Evolutionary conservation across 2,797 vertebrate genomes (phyloP).

Genomic region (Buphagus erythrorhynchus): DNA sequence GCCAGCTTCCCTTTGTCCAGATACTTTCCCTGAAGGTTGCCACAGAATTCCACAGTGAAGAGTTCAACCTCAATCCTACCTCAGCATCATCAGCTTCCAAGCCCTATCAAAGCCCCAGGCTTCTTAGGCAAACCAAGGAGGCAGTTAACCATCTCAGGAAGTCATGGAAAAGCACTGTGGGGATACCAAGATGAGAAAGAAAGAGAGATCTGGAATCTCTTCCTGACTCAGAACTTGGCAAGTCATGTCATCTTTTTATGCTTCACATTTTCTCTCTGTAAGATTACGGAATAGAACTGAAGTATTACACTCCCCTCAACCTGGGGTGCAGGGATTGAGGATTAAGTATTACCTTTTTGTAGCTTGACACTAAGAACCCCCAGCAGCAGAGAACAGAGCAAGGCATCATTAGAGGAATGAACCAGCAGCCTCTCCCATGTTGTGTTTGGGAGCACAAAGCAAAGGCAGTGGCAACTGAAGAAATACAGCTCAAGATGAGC

Average conservation of each 20-base stretch:
- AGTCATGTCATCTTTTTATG: accelerated
- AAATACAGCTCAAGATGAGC: background rate
- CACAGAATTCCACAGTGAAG: background rate
- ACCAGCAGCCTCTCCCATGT: background rate
- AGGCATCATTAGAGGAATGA: background rate
- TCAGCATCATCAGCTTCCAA: background rate
- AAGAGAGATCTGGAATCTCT: background rate
- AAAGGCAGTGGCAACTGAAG: background rate
- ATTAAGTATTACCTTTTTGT: background rate
- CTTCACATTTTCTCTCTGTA: background rate
- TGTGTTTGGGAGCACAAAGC: accelerated
- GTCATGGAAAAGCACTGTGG: background rate
- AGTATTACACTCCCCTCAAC: background rate
- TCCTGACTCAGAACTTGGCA: background rate
- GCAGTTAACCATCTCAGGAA: background rate
- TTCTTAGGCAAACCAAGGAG: background rate
- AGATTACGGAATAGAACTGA: background rate
- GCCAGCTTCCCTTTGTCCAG: background rate
- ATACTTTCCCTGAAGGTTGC: background rate
- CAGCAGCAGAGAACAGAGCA: background rate
- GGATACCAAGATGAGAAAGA: background rate
- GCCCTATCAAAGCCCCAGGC: background rate
- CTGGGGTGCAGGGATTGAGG: background rate
- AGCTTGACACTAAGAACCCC: background rate
- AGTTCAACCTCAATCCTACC: background rate